Base-by-base conservation (phyloP, 2,888 invertebrate species). In the Deilephila elpenor region DNA sequence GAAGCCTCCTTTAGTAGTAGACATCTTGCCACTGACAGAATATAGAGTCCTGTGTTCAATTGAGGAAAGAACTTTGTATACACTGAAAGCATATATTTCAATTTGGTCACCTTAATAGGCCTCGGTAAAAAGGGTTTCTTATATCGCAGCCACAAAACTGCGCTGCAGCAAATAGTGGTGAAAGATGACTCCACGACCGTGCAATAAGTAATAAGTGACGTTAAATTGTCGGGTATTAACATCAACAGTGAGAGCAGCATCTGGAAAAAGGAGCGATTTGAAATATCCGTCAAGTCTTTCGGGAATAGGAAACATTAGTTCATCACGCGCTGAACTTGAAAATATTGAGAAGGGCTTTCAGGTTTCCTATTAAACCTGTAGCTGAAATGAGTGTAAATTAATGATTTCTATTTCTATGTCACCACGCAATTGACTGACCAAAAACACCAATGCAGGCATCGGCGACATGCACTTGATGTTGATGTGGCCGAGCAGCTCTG, bases 171-270 rank as follows among this genome's bases (percentile, higher is more conserved):
- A 53, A 98, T 89, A 88, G 97, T 97, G 70, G 98, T 98, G 92
- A 99, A 99, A 89, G 98, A 97, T 34, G 98, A 98, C 91, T 99
- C 99, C 62, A 98, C 98, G 83, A 98, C 98, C 74, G 97, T 98
- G 84, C 98, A 97, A 88, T 98, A 99, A 3, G 98, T 98, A 82
- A 99, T 98, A 72, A 99, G 95, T 37, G 97, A 96, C 83, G 97
- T 97, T 72, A 99, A 96, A 91, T 98, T 97, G 86, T 97, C 97
- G 6, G 97, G 97, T 75, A 97, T 96, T 82, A 99, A 91, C 97
- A 98, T 98, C 73, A 98, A 87, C 75, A 98, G 92, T 0, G 73
- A 73, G 20, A 73, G 71, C 56, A 83, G 64, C 82, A 82, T 82
- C 82, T 82, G 71, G 1, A 37, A 19, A 29, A 44, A 20, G 72